Conservation (phyloP, 2,113 vertebrate genomes). For the Engystomops pustulosus region DNA sequence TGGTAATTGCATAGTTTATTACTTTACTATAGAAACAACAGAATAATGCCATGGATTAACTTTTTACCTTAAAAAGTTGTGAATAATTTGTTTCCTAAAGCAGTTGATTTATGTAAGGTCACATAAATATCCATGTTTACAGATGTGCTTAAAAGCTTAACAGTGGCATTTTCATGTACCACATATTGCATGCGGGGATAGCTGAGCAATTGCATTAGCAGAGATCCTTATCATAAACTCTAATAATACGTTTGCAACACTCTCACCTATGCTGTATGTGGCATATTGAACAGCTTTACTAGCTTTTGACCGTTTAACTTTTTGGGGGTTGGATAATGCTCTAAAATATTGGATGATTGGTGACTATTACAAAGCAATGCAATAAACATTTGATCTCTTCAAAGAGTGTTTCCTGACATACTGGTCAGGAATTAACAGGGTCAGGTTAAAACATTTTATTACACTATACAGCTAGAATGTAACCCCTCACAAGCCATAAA, state of each 20-base stretch:
- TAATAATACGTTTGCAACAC: background rate
- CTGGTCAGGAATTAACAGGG: no score
- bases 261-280: background rate
- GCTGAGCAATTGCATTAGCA: background rate
- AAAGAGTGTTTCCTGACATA: no score
- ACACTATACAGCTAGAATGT: no score
- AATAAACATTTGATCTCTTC: no score
- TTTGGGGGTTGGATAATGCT: no score
- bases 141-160: background rate
- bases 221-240: background rate
- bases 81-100: background rate
- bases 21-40: conserved; percentile 46
- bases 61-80: conserved; percentile 45
- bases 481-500: no score
- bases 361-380: no score
- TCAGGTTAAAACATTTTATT: no score
- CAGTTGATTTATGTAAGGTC: conserved; percentile 23
- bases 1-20: conserved; percentile 58
- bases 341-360: no score
- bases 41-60: conserved; percentile 41
- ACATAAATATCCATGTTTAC: conserved; percentile 14
- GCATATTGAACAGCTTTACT: background rate
- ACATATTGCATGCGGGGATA: background rate
- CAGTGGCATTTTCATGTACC: background rate
- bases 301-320: no score